phyloP scores from a whole-genome alignment of 35 echinoderm and acorn worm genomes.

The Heliocidaris erythrogramma region DNA sequence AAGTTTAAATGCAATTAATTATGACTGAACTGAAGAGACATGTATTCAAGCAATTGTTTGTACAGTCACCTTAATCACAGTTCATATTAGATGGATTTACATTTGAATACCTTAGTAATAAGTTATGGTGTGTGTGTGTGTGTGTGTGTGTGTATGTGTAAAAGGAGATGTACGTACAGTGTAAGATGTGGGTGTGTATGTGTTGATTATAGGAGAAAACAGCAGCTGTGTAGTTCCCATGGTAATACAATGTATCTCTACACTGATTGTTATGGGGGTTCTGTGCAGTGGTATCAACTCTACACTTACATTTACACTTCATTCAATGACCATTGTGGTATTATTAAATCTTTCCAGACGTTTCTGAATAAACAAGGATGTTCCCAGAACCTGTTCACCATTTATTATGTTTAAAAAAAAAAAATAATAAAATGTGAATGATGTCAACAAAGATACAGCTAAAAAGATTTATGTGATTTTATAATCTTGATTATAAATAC shows the following conservation, averaged over 20 bases:
- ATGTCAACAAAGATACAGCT: no score
- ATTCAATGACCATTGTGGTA: background rate
- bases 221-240: background rate
- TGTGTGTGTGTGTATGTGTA: background rate
- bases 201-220: background rate
- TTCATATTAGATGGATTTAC: background rate
- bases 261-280: background rate
- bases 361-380: background rate
- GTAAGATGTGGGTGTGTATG: background rate
- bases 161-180: background rate
- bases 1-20: background rate
- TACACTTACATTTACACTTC: background rate
- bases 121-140: background rate
- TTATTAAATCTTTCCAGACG: background rate
- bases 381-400: no score
- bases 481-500: no score
- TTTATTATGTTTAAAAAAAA: no score
- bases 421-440: no score
- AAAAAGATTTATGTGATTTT: no score
- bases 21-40: background rate
- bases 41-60: background rate
- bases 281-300: background rate
- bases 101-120: slow-evolving; percentile 2
- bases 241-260: background rate
- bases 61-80: background rate